Percentiles rank a stretch among this genome's conserved stretches.
Evolutionary conservation across 2,888 invertebrate species (phyloP).

Genomic region (Oligia strigilis): DNA sequence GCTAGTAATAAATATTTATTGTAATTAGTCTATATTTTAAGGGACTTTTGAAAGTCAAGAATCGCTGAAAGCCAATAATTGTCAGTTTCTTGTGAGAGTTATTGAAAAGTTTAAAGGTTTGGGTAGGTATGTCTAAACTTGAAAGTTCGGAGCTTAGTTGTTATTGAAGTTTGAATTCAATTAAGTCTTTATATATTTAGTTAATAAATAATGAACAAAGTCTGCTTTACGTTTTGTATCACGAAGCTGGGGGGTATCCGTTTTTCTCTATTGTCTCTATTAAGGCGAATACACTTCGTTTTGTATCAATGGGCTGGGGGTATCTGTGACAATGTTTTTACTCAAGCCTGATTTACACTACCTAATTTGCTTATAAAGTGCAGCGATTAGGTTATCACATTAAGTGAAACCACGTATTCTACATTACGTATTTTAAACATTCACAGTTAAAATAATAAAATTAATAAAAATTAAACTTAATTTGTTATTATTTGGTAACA

Average conservation of each 20-base stretch:
- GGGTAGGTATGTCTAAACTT: background rate
- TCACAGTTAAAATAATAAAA: too few species aligned
- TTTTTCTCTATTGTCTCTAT: background rate
- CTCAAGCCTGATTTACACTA: background rate
- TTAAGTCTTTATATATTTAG: conserved; percentile 5
- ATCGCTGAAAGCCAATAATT: background rate
- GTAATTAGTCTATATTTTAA: too few species aligned
- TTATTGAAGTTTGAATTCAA: background rate
- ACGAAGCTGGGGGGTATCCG: background rate
- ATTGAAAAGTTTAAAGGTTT: conserved; percentile 10
- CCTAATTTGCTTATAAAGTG: too few species aligned
- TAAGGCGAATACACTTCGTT: too few species aligned
- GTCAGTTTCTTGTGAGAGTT: background rate
- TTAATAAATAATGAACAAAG: background rate
- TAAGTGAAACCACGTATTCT: too few species aligned
- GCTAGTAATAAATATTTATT: too few species aligned
- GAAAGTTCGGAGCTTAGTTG: background rate
- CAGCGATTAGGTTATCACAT: too few species aligned
- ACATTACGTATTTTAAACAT: too few species aligned
- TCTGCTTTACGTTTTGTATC: background rate
- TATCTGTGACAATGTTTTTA: background rate
- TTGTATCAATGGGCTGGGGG: background rate
- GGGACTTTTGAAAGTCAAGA: background rate
- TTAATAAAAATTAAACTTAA: too few species aligned
- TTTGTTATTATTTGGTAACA: too few species aligned